phyloP scores from a whole-genome alignment of 2,113 vertebrate species.

The Epinephelus fuscoguttatus region DNA sequence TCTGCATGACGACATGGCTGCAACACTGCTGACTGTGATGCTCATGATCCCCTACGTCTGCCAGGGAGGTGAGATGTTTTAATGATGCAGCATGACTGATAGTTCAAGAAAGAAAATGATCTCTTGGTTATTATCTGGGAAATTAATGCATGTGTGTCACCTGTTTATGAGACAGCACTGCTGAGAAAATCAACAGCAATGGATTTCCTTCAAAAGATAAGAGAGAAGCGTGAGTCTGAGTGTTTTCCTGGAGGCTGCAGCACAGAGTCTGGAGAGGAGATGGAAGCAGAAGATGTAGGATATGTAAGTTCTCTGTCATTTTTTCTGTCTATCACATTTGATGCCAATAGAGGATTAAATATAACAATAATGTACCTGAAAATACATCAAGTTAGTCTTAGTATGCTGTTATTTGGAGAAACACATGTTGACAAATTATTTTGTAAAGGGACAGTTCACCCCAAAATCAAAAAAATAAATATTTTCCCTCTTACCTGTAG shows the following conservation, averaged over 20 bases:
- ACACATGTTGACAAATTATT: too few species aligned
- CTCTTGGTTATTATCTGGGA: not conserved
- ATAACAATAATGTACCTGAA: not conserved
- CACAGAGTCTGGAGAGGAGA: slow-evolving; percentile 72
- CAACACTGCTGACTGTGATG: slow-evolving; percentile 67
- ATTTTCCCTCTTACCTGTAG: too few species aligned
- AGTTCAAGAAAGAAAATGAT: not conserved
- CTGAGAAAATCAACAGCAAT: slow-evolving; percentile 73
- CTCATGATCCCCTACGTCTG: slow-evolving; percentile 71
- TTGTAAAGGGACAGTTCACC: too few species aligned
- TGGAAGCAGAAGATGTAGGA: slow-evolving; percentile 54
- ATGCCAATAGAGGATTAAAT: not conserved
- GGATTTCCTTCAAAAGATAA: slow-evolving; percentile 72
- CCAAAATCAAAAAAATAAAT: too few species aligned
- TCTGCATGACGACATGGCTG: slow-evolving; percentile 64
- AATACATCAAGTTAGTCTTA: not conserved
- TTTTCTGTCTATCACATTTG: not conserved
- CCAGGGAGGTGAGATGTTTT: slow-evolving; percentile 75
- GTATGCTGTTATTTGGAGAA: too few species aligned
- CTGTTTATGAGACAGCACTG: slow-evolving; percentile 65
- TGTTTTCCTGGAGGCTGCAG: slow-evolving; percentile 78
- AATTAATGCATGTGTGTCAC: slow-evolving; percentile 8
- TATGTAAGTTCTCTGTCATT: slow-evolving; percentile 70
- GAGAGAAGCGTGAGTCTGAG: slow-evolving; percentile 64
- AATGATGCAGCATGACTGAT: not conserved